Conservation (phyloP, 1,140 invertebrate species). For the Neodiprion fabricii region DNA sequence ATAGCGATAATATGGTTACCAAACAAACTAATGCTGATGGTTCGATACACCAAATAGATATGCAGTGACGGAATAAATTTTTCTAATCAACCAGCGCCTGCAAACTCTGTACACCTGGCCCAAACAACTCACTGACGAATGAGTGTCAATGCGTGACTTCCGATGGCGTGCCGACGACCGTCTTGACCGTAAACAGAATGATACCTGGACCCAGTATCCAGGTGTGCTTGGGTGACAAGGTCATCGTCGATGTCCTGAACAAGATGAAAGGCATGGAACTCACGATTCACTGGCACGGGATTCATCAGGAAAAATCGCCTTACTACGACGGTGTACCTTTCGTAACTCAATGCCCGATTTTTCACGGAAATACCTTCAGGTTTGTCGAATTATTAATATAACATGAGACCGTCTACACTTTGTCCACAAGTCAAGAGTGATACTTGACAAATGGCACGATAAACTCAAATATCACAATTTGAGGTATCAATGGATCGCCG, state of each 20-base stretch:
- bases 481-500: conserved; percentile 75
- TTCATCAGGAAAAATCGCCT: conserved; percentile 80
- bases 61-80: neutral
- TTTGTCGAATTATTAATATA: conserved; percentile 31
- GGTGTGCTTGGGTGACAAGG: conserved; percentile 84
- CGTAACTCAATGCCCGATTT: conserved; percentile 90
- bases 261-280: conserved; percentile 79
- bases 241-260: conserved; percentile 86
- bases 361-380: conserved; percentile 82
- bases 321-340: conserved; percentile 92
- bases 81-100: conserved; percentile 68
- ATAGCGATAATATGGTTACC: too few relatives aligned
- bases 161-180: conserved; percentile 80
- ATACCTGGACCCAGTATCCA: conserved; percentile 85
- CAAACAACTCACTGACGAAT: conserved; percentile 78
- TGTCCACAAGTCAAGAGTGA: neutral
- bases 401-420: neutral
- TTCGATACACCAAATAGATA: neutral
- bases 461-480: conserved; percentile 40
- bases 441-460: neutral
- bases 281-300: conserved; percentile 89
- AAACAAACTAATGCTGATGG: neutral
- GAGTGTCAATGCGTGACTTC: conserved; percentile 83
- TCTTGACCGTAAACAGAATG: conserved; percentile 82
- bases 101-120: conserved; percentile 81